phyloP scores from a whole-genome alignment of 2,797 vertebrate species.

The Sarcophilus harrisii region DNA sequence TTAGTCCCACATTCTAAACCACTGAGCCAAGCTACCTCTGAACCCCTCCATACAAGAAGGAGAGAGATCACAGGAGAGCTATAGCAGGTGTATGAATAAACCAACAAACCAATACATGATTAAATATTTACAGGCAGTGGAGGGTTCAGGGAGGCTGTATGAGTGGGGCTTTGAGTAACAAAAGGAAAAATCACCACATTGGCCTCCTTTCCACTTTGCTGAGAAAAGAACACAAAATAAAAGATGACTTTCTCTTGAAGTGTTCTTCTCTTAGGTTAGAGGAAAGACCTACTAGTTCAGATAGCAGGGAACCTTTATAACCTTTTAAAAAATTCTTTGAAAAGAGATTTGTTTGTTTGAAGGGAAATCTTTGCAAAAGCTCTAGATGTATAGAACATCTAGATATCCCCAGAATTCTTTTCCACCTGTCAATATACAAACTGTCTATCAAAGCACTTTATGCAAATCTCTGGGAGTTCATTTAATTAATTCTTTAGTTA shows the following conservation, averaged over 20 bases:
- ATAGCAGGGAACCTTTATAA: neutral
- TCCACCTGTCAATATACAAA: neutral
- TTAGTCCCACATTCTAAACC: constrained; percentile 37
- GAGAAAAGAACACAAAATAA: neutral
- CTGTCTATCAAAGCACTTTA: constrained; percentile 5
- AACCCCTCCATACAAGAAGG: neutral
- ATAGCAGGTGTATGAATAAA: constrained; percentile 42
- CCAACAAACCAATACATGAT: constrained; percentile 25
- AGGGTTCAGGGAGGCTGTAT: neutral
- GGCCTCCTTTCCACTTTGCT: neutral
- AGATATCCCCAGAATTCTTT: neutral
- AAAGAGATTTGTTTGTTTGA: neutral
- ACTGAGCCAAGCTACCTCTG: neutral
- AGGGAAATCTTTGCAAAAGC: constrained; percentile 21
- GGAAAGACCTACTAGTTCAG: neutral
- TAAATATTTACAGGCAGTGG: neutral
- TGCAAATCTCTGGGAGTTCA: neutral
- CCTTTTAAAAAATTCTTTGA: neutral
- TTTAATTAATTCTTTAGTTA: constrained; percentile 1
- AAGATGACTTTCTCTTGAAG: neutral
- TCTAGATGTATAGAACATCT: neutral
- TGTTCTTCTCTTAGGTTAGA: neutral
- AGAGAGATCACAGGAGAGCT: neutral
- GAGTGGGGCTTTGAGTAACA: neutral
- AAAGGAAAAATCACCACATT: neutral